These are phyloP conservation scores for Cavia porcellus DNA, from an alignment of 2,113 vertebrate species.

Conservation along the genomic window DNA sequence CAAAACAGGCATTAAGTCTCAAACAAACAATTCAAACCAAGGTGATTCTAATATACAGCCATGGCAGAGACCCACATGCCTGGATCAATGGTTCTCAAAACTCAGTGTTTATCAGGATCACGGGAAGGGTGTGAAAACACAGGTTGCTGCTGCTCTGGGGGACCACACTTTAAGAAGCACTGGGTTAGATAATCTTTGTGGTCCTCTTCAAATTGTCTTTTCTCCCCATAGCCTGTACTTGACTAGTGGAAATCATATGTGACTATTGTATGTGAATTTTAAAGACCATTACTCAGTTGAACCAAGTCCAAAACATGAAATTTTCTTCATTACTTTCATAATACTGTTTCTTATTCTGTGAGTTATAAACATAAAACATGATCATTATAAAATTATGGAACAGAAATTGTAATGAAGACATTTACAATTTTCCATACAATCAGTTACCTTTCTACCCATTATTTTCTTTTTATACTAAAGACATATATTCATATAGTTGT, in stretches of 20 bases:
- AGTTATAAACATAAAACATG: constrained; percentile 17
- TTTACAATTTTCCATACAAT: not conserved
- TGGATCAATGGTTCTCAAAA: not conserved
- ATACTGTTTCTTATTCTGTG: not conserved
- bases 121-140: not conserved
- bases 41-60: not conserved
- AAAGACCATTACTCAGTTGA: not conserved
- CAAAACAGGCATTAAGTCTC: not conserved
- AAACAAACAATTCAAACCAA: not conserved
- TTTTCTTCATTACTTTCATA: not conserved
- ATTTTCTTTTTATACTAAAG: constrained; percentile 3
- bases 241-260: not conserved
- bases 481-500: not conserved
- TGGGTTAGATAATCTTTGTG: not conserved
- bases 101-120: not conserved
- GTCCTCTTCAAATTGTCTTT: not conserved
- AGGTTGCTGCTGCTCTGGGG: not conserved
- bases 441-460: not conserved
- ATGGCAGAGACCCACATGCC: not conserved
- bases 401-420: not conserved
- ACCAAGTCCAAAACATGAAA: not conserved
- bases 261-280: not conserved
- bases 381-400: not conserved
- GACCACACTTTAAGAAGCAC: not conserved
- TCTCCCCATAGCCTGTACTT: not conserved